Evolutionary conservation across 1,140 invertebrate species (phyloP), one percentile per base, ranked within the genome.

Genomic region (Drosophila ambigua): DNA sequence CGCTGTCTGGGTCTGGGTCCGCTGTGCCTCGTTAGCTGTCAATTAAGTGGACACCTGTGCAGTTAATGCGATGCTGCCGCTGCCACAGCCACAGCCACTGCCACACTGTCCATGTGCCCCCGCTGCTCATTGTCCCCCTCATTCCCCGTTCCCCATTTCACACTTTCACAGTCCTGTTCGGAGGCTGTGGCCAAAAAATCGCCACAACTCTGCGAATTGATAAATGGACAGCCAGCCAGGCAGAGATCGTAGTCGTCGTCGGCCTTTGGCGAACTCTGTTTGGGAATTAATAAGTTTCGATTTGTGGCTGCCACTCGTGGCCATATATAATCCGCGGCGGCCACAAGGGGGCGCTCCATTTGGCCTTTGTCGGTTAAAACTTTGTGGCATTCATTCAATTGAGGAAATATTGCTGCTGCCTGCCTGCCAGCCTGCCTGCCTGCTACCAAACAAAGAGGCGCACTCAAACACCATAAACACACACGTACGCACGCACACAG

Each of bases 41-140:
- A 85, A 85, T 85, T 85, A 85, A 85, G 50, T 85, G 78, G 82
- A 85, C 82, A 85, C 82, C 82, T 85, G 82, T 80, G 68, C 82
- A 62, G 78, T 85, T 85, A 85, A 85, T 85, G 74, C 82, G 71
- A 72, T 69, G 82, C 72, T 79, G 61, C 57, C 16, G 13, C 8
- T 13, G 26, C 39, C 39, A 15, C 41, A 61, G 53, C 39, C 77
- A 57, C 23, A 11, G 45, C 62, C 71, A 46, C 5, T 45, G 26
- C 51, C 43, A 55, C 53, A 54, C 53, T 64, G 26, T 26, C 35
- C 55, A 58, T 71, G 57, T 64, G 62, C 71, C 63, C 73, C 59
- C 73, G 55, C 46, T 48, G 55, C 46, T 48, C 15, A 4, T 44
- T 50, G 20, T 28, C 45, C 24, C 24, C 23, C 55, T 35, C 24